These are phyloP conservation scores for Megamerina dolium DNA, from an alignment of 2,888 invertebrate genomes.

Conservation along the genomic window DNA sequence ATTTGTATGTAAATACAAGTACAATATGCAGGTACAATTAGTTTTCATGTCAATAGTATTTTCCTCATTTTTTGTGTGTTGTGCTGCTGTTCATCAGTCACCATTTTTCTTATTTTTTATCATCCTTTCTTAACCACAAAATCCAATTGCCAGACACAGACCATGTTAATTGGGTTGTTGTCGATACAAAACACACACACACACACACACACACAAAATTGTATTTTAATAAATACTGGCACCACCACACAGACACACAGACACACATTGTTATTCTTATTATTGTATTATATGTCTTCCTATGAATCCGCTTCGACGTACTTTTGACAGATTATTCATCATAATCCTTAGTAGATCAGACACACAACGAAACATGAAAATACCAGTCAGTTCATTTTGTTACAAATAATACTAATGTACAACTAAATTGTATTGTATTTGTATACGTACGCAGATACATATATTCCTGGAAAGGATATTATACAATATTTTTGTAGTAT, in stretches of 20 bases:
- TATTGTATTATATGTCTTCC: slow-evolving; percentile 4
- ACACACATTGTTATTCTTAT: slow-evolving; percentile 2
- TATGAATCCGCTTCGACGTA: neutral
- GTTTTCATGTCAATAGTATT: too few relatives aligned
- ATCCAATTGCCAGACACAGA: slow-evolving; percentile 12
- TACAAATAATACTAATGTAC: too few relatives aligned
- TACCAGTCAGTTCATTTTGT: too few relatives aligned
- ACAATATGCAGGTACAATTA: neutral
- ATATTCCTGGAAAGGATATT: too few relatives aligned
- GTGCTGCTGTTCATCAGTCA: neutral
- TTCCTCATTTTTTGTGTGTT: neutral
- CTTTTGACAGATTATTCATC: slow-evolving; percentile 14
- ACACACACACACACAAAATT: too few relatives aligned
- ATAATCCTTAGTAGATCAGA: slow-evolving; percentile 15
- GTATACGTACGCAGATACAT: too few relatives aligned
- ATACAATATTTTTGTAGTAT: too few relatives aligned
- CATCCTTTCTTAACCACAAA: slow-evolving; percentile 14
- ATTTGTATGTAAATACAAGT: neutral
- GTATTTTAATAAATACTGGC: too few relatives aligned
- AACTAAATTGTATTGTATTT: too few relatives aligned
- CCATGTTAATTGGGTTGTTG: slow-evolving; percentile 12
- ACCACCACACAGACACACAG: too few relatives aligned
- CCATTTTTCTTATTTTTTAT: slow-evolving; percentile 5
- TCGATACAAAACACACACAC: too few relatives aligned
- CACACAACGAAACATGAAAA: too few relatives aligned